phyloP scores from a whole-genome alignment of 2,888 invertebrate genomes.

The Sarcophaga subvicina region DNA sequence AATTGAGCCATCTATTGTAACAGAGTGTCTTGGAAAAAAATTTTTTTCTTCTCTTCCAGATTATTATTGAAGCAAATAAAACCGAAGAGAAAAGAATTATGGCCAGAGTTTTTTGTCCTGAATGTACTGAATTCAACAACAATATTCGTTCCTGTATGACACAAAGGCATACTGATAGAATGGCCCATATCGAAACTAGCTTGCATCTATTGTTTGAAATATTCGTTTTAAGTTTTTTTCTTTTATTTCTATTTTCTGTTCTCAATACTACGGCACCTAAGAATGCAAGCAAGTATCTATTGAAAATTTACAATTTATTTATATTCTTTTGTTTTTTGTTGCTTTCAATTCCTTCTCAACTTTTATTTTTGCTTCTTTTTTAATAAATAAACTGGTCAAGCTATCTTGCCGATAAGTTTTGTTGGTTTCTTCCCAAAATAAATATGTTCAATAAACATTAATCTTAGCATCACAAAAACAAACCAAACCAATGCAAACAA shows the following conservation, averaged over 20 bases:
- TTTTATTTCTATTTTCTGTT: too few species aligned
- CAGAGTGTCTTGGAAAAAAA: neutral
- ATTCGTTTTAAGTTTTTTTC: neutral
- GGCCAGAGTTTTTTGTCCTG: constrained; percentile 68
- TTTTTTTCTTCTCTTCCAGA: neutral
- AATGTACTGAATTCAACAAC: constrained; percentile 54
- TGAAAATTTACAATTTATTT: too few species aligned
- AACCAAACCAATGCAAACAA: constrained; percentile 49
- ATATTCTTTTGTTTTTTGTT: too few species aligned
- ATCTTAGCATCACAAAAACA: constrained; percentile 4
- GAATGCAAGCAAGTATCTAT: neutral
- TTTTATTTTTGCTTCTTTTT: neutral
- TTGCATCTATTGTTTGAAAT: constrained; percentile 34
- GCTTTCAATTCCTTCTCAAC: constrained; percentile 3
- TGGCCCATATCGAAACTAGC: neutral
- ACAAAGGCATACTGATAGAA: neutral
- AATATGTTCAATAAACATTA: constrained; percentile 41
- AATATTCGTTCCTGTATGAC: neutral
- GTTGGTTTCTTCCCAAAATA: constrained; percentile 2
- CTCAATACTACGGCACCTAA: neutral
- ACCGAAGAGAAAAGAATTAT: constrained; percentile 62
- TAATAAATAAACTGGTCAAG: constrained; percentile 45
- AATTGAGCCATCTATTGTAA: constrained; percentile 23
- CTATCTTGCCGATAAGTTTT: constrained; percentile 39
- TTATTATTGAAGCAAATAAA: constrained; percentile 49